A percentile compares a stretch with the other conserved stretches of the same genome.
Evolutionary conservation across 2,113 vertebrate genomes (phyloP).

Genomic region (Hydropotes inermis): DNA sequence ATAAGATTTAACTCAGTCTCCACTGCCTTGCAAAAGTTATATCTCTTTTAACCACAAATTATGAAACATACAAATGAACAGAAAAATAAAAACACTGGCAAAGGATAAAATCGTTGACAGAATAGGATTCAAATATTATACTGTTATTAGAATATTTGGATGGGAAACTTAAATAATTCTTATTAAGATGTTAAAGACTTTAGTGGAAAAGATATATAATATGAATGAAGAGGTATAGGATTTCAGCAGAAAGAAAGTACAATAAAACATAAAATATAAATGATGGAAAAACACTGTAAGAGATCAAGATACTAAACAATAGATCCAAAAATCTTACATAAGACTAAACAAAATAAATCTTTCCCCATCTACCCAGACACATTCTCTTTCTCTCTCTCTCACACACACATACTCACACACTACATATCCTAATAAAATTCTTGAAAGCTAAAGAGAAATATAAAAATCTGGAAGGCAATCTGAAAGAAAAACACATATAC

Average conservation of each 20-base stretch:
- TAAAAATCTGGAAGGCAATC: not conserved
- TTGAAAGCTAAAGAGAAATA: not conserved
- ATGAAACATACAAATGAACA: not conserved
- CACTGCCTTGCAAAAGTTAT: not conserved
- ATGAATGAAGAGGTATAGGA: not conserved
- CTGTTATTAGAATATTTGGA: not conserved
- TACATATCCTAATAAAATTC: not conserved
- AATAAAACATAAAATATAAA: not conserved
- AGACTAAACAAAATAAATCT: not conserved
- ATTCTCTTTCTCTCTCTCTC: accelerated
- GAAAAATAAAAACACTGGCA: not conserved
- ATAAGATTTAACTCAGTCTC: not conserved
- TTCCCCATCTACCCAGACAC: not conserved
- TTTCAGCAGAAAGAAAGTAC: not conserved
- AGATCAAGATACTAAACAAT: not conserved
- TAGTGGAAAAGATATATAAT: not conserved
- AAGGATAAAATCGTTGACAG: not conserved
- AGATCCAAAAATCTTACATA: not conserved
- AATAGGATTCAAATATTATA: not conserved
- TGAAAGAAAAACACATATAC: not conserved
- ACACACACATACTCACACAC: not conserved
- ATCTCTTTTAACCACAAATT: not conserved
- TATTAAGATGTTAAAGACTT: not conserved
- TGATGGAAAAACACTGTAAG: not conserved
- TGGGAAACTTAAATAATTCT: not conserved